These are phyloP conservation scores for Sinosuthora webbiana DNA, from an alignment of 2,113 vertebrate genomes.

Conservation along the genomic window DNA sequence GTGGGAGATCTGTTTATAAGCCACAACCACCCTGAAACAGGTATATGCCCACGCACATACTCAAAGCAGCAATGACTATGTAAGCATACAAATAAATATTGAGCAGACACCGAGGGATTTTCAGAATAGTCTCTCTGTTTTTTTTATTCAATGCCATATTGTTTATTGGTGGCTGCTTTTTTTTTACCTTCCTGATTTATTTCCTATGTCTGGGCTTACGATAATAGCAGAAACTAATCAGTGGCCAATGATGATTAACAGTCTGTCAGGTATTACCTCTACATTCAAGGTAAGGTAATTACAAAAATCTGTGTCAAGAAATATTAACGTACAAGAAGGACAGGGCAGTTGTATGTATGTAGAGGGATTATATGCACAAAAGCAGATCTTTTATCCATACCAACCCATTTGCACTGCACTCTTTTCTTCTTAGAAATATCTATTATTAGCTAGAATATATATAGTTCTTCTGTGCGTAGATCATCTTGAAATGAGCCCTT, in stretches of 20 bases:
- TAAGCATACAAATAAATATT: not conserved
- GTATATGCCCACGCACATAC: not conserved
- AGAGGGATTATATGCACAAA: not conserved
- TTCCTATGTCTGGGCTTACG: not conserved
- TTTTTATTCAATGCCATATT: conserved; percentile 47
- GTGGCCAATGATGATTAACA: conserved; percentile 37
- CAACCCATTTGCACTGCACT: not conserved
- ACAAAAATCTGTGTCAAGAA: not conserved
- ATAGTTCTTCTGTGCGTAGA: not conserved
- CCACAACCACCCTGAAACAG: not conserved
- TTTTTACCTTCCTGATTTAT: not conserved
- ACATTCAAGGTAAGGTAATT: not conserved
- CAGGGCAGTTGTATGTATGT: not conserved
- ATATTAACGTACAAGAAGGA: not conserved
- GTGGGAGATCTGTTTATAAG: not conserved
- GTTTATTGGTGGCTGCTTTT: not conserved
- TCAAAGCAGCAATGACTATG: not conserved
- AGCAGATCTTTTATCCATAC: not conserved
- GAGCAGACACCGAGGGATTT: not conserved
- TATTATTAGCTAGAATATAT: conserved; percentile 47
- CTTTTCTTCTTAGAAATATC: not conserved
- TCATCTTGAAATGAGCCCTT: conserved; percentile 45
- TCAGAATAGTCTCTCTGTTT: not conserved
- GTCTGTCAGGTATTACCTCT: conserved; percentile 38
- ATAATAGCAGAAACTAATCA: conserved; percentile 46